Evolutionary conservation across 2,113 vertebrate genomes (phyloP).

Genomic region (Pimephales promelas): DNA sequence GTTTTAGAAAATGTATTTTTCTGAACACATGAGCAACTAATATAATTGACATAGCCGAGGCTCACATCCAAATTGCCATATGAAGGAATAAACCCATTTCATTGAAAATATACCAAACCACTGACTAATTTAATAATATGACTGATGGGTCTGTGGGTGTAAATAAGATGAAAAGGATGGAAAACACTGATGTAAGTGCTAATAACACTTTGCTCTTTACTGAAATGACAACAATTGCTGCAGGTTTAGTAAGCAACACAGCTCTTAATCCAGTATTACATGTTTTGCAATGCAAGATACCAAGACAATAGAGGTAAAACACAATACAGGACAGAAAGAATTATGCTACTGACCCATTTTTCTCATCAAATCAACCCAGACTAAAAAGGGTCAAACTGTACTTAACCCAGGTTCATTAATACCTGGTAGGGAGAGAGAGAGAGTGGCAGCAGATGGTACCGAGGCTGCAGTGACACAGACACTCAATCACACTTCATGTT

Average conservation of each 20-base stretch:
- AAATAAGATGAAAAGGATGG: background rate
- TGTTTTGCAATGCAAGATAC: conserved; percentile 5
- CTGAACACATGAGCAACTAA: no score
- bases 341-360: conserved; percentile 34
- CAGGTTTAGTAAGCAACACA: background rate
- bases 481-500: conserved; percentile 39
- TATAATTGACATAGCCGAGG: background rate
- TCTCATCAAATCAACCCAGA: conserved; percentile 36
- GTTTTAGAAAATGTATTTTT: no score
- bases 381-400: conserved; percentile 50
- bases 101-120: background rate
- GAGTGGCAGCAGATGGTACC: conserved; percentile 43
- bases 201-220: background rate
- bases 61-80: background rate
- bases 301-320: background rate
- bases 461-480: conserved; percentile 36
- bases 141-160: background rate
- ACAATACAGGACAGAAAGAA: conserved; percentile 16
- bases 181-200: background rate
- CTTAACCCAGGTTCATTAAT: conserved; percentile 48
- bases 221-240: background rate
- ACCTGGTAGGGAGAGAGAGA: conserved; percentile 11
- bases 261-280: conserved; percentile 11
- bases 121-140: background rate
- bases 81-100: no score